These are phyloP conservation scores for Oasisia sp. DNA, from an alignment of 2,888 invertebrate species.

Conservation along the genomic window DNA sequence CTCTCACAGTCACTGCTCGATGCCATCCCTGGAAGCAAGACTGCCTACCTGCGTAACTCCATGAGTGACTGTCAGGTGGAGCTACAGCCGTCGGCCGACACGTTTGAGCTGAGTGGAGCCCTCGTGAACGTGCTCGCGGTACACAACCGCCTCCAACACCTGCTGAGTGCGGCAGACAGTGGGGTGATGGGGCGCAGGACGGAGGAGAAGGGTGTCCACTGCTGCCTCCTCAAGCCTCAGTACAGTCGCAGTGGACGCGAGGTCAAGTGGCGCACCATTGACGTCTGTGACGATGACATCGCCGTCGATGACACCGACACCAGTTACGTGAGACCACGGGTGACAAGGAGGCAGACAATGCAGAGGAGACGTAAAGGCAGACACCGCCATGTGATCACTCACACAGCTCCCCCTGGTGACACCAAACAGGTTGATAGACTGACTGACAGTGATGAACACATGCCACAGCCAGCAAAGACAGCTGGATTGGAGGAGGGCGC, in stretches of 20 bases:
- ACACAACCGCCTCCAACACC: not conserved
- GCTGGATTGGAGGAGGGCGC: not conserved
- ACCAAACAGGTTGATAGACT: not conserved
- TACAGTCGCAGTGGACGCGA: slow-evolving; percentile 36
- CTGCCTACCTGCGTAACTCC: slow-evolving; percentile 1
- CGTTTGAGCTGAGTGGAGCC: not conserved
- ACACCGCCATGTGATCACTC: not conserved
- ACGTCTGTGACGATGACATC: not conserved
- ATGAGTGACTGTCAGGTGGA: slow-evolving; percentile 1
- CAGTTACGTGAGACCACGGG: not conserved
- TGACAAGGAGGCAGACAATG: not conserved
- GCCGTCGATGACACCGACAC: not conserved
- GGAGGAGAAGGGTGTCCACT: slow-evolving; percentile 34
- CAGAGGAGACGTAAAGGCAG: slow-evolving; percentile 12
- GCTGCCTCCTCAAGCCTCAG: slow-evolving; percentile 36
- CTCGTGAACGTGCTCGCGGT: not conserved
- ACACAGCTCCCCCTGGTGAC: not conserved
- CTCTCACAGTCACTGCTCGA: not conserved
- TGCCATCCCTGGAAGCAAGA: not conserved
- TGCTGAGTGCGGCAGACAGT: not conserved
- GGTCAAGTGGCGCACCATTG: slow-evolving; percentile 28
- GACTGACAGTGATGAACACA: not conserved
- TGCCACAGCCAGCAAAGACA: not conserved
- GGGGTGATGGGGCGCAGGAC: not conserved
- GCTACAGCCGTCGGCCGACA: not conserved